These are phyloP conservation scores for Polydesmus complanatus DNA, from an alignment of 2,888 invertebrate species.

Conservation along the genomic window DNA sequence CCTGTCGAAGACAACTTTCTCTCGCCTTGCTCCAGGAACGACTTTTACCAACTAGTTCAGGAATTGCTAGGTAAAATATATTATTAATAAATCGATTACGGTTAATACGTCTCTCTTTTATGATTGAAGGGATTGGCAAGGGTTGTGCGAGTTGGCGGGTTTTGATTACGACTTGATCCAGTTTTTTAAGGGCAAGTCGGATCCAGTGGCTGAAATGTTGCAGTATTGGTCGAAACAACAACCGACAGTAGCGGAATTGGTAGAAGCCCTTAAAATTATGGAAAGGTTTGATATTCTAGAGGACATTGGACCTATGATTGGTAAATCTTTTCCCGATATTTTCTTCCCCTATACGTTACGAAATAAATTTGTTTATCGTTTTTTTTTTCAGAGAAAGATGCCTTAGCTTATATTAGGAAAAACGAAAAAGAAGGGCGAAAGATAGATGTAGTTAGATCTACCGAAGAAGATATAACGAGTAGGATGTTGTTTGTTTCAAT, in stretches of 20 bases:
- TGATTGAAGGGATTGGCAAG: slow-evolving; percentile 6
- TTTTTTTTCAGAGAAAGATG: background rate
- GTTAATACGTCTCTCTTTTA: background rate
- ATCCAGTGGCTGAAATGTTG: slow-evolving; percentile 4
- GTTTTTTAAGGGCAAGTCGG: background rate
- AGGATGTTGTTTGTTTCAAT: too few species aligned
- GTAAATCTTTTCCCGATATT: background rate
- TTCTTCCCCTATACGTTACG: background rate
- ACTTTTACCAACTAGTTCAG: background rate
- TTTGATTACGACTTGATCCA: slow-evolving; percentile 3
- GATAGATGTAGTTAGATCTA: background rate
- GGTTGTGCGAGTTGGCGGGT: slow-evolving; percentile 5
- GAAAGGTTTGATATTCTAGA: slow-evolving; percentile 6
- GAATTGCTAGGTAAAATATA: slow-evolving; percentile 3
- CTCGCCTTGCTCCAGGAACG: slow-evolving; percentile 1
- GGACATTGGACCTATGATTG: slow-evolving; percentile 7
- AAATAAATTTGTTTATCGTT: background rate
- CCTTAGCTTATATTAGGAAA: background rate
- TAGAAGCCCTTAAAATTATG: slow-evolving; percentile 7
- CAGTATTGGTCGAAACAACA: slow-evolving; percentile 6
- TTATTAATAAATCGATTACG: background rate
- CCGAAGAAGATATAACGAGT: background rate
- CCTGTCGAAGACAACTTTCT: slow-evolving; percentile 8
- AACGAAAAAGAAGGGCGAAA: background rate
- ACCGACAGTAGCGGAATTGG: background rate